phyloP scores from a whole-genome alignment of 2,888 invertebrate genomes.

The Tinea pellionella region DNA sequence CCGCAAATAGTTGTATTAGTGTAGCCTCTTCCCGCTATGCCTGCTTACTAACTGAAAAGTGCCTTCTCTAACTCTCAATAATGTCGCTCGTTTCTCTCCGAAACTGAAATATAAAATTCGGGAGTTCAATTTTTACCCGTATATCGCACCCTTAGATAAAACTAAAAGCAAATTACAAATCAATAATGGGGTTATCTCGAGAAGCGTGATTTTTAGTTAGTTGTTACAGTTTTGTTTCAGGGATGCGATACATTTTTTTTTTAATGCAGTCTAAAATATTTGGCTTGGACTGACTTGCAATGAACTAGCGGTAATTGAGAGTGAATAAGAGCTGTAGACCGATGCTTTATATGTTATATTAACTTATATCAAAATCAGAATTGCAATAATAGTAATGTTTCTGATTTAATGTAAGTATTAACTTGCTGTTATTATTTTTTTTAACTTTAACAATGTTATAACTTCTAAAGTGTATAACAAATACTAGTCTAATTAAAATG shows the following conservation, averaged over 20 bases:
- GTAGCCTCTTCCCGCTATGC: conserved; percentile 37
- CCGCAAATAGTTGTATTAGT: conserved; percentile 74
- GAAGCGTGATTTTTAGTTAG: no score
- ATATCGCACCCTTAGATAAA: no score
- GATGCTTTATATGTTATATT: neutral
- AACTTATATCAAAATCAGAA: neutral
- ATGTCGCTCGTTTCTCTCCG: no score
- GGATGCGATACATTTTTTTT: no score
- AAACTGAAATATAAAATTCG: no score
- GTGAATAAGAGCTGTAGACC: neutral
- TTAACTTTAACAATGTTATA: neutral
- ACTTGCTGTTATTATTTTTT: neutral
- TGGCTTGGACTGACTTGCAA: no score
- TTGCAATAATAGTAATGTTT: neutral
- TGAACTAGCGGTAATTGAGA: neutral
- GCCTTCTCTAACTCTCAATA: conserved; percentile 30
- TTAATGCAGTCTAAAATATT: no score
- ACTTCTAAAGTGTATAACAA: neutral
- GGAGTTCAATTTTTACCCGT: no score
- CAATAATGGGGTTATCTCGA: no score
- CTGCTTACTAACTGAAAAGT: conserved; percentile 33
- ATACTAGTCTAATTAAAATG: neutral
- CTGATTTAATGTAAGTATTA: neutral
- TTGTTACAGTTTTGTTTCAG: no score
- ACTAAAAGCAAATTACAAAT: no score